These are phyloP conservation scores for Sinopyrophorus schimmeli DNA, from an alignment of 2,888 invertebrate genomes.

Conservation along the genomic window DNA sequence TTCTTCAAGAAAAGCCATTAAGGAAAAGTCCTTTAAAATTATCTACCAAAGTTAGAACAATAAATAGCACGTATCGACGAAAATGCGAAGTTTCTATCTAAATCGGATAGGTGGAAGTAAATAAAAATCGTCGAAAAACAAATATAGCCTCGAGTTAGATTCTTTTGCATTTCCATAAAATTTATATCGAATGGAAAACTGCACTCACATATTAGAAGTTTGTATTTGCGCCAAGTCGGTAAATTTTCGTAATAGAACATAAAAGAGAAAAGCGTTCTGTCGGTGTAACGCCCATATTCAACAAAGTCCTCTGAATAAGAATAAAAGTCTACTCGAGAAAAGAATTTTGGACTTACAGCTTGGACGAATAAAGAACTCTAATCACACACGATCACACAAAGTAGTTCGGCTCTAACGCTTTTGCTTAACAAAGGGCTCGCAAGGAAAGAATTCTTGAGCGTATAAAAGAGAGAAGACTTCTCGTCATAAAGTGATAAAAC, in stretches of 20 bases:
- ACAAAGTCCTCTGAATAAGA: conserved; percentile 14
- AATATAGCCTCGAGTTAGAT: no score
- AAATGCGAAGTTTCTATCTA: no score
- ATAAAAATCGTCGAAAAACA: no score
- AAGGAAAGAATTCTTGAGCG: conserved; percentile 31
- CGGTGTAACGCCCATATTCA: conserved; percentile 12
- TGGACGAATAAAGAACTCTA: conserved; percentile 31
- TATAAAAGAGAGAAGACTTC: conserved; percentile 35
- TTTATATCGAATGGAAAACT: conserved; percentile 5
- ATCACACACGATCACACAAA: conserved; percentile 33
- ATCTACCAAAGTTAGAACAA: no score
- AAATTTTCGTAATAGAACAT: conserved; percentile 9
- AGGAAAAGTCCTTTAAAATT: no score
- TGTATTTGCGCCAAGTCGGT: conserved; percentile 5
- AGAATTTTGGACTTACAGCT: conserved; percentile 25
- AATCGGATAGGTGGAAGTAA: no score
- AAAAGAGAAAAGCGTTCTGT: conserved; percentile 9
- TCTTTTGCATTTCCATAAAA: no score
- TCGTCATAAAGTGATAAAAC: conserved; percentile 40
- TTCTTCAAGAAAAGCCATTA: no score
- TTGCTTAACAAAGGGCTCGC: conserved; percentile 34
- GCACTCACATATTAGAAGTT: conserved; percentile 7
- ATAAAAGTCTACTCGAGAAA: conserved; percentile 13
- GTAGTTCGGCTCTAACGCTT: conserved; percentile 32
- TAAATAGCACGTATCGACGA: no score